Base-by-base conservation (phyloP, 2,888 invertebrate species). In the Eugnorisma glareosa region DNA sequence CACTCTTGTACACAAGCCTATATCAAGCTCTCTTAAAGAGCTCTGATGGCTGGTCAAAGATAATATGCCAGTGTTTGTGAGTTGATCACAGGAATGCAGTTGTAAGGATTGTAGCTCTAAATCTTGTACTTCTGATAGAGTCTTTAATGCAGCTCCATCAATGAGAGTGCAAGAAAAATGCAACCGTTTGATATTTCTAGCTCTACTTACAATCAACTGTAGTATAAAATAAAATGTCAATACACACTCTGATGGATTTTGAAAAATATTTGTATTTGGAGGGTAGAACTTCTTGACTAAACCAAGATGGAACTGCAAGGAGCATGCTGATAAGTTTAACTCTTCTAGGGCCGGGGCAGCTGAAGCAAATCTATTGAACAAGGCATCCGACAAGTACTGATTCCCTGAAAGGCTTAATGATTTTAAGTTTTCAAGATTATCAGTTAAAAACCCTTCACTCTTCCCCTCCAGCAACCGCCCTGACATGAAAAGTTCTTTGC, bases 401-500 rank as follows among this genome's bases (percentile, higher is more conserved):
- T 98, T 98, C 59, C 97, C 97, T 35, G 97, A 97, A 75, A 98
- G 92, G 75, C 97, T 97, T 40, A 98, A 93, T 73, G 95, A 94
- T 81, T 95, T 97, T 21, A 98, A 93, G 81, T 97, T 96, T 77
- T 96, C 94, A 35, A 97, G 94, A 70, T 94, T 96, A 54, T 95
- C 91, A 24, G 94, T 91, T 67, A 94, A 89, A 59, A 97, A 93
- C 2, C 97, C 95, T 85, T 98, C 97, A 21, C 97, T 94, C 69
- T 97, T 95, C 48, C 97, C 97, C 88, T 97, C 97, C 61, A 98
- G 91, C 61, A 98, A 94, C 24, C 97, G 97, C 4, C 98, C 98
- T 3, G 98, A 97, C 98, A 98, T 98, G 82, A 98, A 97, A 35
- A 98, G 94, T 77, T 98, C 98, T 88, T 98, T 97, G 88, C 98